phyloP scores from a whole-genome alignment of 2,113 vertebrate genomes.

The Microcebus murinus region DNA sequence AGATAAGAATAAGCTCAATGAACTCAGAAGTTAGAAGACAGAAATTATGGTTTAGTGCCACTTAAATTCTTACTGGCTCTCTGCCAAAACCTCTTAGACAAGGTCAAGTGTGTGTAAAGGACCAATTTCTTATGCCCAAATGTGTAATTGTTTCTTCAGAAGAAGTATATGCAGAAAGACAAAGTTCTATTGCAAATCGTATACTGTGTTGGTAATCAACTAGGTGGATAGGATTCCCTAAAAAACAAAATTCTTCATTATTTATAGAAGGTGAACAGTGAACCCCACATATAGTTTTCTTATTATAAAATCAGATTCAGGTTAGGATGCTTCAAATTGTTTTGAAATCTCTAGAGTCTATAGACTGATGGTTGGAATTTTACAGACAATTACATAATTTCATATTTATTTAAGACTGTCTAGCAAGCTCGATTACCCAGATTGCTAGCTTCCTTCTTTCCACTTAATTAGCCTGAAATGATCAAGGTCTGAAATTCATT shows the following conservation, averaged over 20 bases:
- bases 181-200: neutral
- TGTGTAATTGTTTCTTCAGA: conserved; percentile 17
- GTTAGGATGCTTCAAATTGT: conserved; percentile 29
- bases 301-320: conserved; percentile 33
- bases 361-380: conserved; percentile 28
- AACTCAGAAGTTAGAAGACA: conserved; percentile 14
- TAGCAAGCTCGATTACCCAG: conserved; percentile 44
- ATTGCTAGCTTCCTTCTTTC: conserved; percentile 51
- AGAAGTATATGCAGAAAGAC: neutral
- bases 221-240: neutral
- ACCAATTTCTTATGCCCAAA: neutral
- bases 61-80: conserved; percentile 37
- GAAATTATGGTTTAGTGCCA: neutral
- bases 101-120: neutral
- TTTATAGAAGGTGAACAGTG: conserved; percentile 9
- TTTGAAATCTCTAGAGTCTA: conserved; percentile 30
- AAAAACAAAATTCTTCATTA: conserved; percentile 8
- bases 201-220: neutral
- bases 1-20: conserved; percentile 12
- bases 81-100: neutral
- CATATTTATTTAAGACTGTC: conserved; percentile 39
- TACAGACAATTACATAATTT: conserved; percentile 54
- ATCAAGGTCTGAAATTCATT: conserved; percentile 65
- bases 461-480: conserved; percentile 68
- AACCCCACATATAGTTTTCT: neutral